A percentile compares a stretch with the other conserved stretches of the same genome.
Evolutionary conservation across 2,888 invertebrate species (phyloP).

Genomic region (Cephus pulcher): DNA sequence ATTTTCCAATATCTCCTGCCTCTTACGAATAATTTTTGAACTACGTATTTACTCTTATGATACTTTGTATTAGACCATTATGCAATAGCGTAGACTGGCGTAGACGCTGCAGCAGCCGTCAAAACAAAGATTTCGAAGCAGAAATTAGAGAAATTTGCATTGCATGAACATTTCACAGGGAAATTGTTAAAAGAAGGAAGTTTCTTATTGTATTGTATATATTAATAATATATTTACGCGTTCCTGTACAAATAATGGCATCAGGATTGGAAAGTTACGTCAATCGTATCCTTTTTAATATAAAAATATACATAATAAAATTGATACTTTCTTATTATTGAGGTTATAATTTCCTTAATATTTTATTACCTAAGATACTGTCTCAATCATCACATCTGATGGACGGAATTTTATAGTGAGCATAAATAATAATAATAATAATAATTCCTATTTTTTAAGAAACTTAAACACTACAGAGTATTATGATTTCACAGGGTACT

Average conservation of each 20-base stretch:
- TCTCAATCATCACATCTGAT: conserved; percentile 95
- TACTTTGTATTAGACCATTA: neutral
- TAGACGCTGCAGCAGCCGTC: neutral
- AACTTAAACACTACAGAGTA: neutral
- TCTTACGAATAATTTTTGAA: too few relatives aligned
- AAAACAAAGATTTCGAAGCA: neutral
- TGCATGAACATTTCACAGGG: neutral
- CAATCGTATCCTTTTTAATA: conserved; percentile 77
- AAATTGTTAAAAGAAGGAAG: neutral
- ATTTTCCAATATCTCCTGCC: too few relatives aligned
- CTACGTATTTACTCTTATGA: too few relatives aligned
- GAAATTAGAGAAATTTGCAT: neutral
- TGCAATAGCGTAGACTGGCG: neutral
- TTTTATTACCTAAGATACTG: conserved; percentile 73
- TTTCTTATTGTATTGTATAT: neutral
- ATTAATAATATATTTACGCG: neutral
- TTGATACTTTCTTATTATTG: conserved; percentile 13
- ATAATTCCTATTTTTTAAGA: neutral
- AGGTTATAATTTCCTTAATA: conserved; percentile 30
- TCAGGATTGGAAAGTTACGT: conserved; percentile 88
- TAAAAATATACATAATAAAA: conserved; percentile 11
- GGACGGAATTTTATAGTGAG: conserved; percentile 93
- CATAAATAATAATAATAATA: conserved; percentile 32
- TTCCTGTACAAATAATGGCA: conserved; percentile 71
- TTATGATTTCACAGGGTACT: conserved; percentile 77